Evolutionary conservation across 2,113 vertebrate species (phyloP), one percentile per base, ranked within the genome.

Genomic region (Burhinus bistriatus): DNA sequence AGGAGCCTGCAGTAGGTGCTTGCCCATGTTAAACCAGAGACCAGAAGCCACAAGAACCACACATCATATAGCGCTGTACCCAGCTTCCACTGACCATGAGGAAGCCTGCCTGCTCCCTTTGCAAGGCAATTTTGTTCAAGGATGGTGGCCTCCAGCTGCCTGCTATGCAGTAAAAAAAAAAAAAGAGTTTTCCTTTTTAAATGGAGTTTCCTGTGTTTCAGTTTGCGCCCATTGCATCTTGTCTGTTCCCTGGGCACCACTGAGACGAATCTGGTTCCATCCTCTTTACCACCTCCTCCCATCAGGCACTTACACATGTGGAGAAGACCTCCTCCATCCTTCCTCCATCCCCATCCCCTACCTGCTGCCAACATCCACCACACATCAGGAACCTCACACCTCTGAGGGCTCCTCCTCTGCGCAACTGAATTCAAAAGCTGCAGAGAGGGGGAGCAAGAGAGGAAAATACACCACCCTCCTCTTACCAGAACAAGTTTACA

Each of bases 11-110:
- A 32, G 9, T 6, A 65, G 49, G 25, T 42, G 30, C 26, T 38
- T 36, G 30, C 26, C 22, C 12, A 0, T 1, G 9, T 52, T 27
- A 30, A 62, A 44, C 3, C 40, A 40, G 30, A 49, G 54, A 44
- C 10, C 32, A 73, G 73, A 49, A 79, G 25, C 68, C 52, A 42
- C 32, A 34, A 71, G 25, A 55, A 45, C 44, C 25, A 45, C 45
- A 20, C 16, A 14, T 21, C 3, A 0, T 7, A 14, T 8, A 36
- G 2, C 4, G n/a, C 54, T 75, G 22, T 1, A 0, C 17, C 36
- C 54, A 20, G n/a, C 15, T 38, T 59, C 59, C 30, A 7, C 30
- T 5, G 45, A 45, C n/a, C 52, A 21, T 0, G 0, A 15, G 25
- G 25, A 45, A 25, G 57, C 34, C 38, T 27, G 44, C 30, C 44